Evolutionary conservation across 1,140 invertebrate species (phyloP), one percentile per base, ranked within the genome.

Genomic region (Apis laboriosa): DNA sequence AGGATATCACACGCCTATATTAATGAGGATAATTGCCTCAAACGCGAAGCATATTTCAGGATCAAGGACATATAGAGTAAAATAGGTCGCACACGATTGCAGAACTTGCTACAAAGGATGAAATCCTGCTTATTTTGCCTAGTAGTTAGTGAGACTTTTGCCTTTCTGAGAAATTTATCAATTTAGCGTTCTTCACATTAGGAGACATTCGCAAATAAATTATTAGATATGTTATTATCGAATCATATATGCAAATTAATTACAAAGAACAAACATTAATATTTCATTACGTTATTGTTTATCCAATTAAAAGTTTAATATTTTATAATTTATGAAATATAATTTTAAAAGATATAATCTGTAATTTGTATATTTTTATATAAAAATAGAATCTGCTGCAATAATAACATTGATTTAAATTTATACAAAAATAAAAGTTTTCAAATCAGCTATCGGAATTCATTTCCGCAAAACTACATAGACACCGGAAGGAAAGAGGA

Each of bases 21-120:
- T 90, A 90, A 90, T 87, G 68, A 76, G 60, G 72, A 67, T 92
- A 92, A 92, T 92, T 92, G 90, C 90, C 89, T 92, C 90, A 92
- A 92, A 92, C 91, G 91, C 80, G 85, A 90, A 92, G 90, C 91
- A 92, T 92, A 92, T 92, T 92, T 92, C 89, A 86, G 86, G 86
- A 92, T 86, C 88, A 91, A 91, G 92, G 81, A n/a, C 43, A 67
- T 86, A 92, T 87, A 85, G 53, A 21, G 21, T 49, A 8, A 4
- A 60, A 79, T 77, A 91, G 86, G 87, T 92, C 21, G 71, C 58
- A 53, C 55, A 19, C 51, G 53, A 28, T 24, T 24, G 43, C 43
- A 34, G 83, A 60, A 85, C 68, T 49, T 80, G 66, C 55, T 89
- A 61, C 21, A 24, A 63, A 68, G 83, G 84, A 88, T 90, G 85